Evolutionary conservation across 2,113 vertebrate genomes (phyloP).

Genomic region (Leptodactylus fuscus): DNA sequence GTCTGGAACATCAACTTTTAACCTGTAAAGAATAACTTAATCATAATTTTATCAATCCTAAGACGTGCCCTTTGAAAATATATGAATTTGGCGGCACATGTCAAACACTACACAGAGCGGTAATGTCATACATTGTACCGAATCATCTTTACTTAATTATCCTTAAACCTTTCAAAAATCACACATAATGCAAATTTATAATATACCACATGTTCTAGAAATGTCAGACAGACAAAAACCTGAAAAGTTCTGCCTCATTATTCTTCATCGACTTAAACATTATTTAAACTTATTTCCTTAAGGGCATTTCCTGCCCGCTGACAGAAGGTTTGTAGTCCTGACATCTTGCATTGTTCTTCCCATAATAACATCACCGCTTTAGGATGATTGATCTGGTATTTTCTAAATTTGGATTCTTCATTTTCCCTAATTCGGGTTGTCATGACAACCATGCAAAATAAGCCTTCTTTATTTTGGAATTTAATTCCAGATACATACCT

Average conservation of each 20-base stretch:
- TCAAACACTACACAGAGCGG: constrained; percentile 31
- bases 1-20: constrained; percentile 17
- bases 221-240: constrained; percentile 44
- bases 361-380: not conserved
- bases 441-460: not conserved
- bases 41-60: not conserved
- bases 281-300: constrained; percentile 43
- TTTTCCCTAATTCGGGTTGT: constrained; percentile 10
- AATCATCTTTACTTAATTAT: constrained; percentile 36
- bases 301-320: constrained; percentile 31
- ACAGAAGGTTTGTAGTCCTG: constrained; percentile 32
- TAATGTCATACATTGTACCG: constrained; percentile 34
- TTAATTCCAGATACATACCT: not conserved
- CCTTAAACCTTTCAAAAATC: constrained; percentile 45
- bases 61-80: constrained; percentile 37
- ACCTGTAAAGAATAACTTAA: constrained; percentile 1
- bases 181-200: constrained; percentile 30
- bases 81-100: constrained; percentile 30
- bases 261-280: constrained; percentile 28
- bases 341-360: constrained; percentile 11
- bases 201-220: constrained; percentile 32
- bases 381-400: constrained; percentile 26
- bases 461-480: not conserved
- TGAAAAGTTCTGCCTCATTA: constrained; percentile 39
- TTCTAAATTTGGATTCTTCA: constrained; percentile 16